Percentiles rank a stretch among this genome's conserved stretches.
phyloP scores from a whole-genome alignment of 2,113 vertebrate species.

The Neogale vison region DNA sequence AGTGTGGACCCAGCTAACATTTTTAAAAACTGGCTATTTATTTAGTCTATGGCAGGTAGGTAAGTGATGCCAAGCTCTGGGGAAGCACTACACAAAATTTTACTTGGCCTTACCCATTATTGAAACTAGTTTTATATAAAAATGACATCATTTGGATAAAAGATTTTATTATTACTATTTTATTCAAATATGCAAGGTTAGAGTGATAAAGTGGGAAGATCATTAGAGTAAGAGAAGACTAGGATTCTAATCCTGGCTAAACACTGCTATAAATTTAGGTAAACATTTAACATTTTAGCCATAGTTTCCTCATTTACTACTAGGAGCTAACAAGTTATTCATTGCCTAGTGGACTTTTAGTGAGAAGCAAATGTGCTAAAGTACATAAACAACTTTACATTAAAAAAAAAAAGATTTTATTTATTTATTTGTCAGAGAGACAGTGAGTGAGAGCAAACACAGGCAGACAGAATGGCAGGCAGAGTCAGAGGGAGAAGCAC shows the following conservation, averaged over 20 bases:
- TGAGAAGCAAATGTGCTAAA: neutral
- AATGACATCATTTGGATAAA: neutral
- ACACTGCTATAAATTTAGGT: neutral
- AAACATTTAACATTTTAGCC: neutral
- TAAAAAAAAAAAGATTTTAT: no score
- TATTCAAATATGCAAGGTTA: neutral
- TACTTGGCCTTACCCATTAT: conserved; percentile 13
- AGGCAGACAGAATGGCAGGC: no score
- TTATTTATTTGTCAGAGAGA: no score
- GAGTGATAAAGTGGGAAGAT: neutral
- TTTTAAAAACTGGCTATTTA: neutral
- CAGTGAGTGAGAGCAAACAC: no score
- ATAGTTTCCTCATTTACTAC: neutral
- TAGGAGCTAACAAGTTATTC: neutral
- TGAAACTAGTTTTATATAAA: conserved; percentile 44
- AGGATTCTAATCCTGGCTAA: neutral
- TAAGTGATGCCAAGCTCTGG: conserved; percentile 23
- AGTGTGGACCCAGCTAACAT: neutral
- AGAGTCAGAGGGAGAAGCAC: no score
- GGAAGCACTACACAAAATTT: conserved; percentile 28
- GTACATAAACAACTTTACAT: neutral
- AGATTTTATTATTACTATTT: neutral
- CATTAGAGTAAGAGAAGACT: neutral
- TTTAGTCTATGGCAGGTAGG: conserved; percentile 25
- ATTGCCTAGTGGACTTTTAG: neutral